phyloP scores from a whole-genome alignment of 2,797 vertebrate species.

The Melanitta fusca region DNA sequence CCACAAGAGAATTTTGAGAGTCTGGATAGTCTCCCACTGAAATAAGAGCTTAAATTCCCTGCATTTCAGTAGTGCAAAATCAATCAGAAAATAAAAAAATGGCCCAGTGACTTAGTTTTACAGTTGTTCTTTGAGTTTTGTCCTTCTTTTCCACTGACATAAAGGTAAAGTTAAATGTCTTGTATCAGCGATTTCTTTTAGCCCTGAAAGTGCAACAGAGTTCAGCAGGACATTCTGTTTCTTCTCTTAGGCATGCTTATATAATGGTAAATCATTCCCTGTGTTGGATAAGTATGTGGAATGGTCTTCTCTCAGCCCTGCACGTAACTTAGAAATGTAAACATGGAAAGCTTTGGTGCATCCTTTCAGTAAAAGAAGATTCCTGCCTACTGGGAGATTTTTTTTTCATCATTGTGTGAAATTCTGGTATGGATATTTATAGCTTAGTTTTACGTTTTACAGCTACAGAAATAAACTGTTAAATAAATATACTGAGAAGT shows the following conservation, averaged over 20 bases:
- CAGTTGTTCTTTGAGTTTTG: neutral
- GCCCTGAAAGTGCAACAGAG: neutral
- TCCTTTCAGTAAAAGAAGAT: neutral
- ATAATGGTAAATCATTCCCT: fast-evolving
- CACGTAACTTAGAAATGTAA: neutral
- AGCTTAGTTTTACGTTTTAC: neutral
- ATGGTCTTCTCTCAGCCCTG: neutral
- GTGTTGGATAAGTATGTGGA: neutral
- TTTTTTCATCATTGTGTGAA: neutral
- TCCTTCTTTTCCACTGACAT: neutral
- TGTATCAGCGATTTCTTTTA: neutral
- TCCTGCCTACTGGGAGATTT: neutral
- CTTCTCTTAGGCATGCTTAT: neutral
- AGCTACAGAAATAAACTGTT: neutral
- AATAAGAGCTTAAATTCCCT: neutral
- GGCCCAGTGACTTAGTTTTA: neutral
- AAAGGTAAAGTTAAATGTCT: neutral
- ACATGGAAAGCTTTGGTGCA: neutral
- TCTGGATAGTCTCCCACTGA: neutral
- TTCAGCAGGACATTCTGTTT: neutral
- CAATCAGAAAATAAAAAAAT: neutral
- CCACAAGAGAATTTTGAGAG: neutral
- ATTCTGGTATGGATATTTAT: neutral
- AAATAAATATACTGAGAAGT: neutral
- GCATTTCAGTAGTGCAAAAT: neutral